A percentile compares a stretch with the other conserved stretches of the same genome.
These are phyloP conservation scores for Pinctada fucata DNA, from an alignment of 2,888 invertebrate species.

Conservation along the genomic window DNA sequence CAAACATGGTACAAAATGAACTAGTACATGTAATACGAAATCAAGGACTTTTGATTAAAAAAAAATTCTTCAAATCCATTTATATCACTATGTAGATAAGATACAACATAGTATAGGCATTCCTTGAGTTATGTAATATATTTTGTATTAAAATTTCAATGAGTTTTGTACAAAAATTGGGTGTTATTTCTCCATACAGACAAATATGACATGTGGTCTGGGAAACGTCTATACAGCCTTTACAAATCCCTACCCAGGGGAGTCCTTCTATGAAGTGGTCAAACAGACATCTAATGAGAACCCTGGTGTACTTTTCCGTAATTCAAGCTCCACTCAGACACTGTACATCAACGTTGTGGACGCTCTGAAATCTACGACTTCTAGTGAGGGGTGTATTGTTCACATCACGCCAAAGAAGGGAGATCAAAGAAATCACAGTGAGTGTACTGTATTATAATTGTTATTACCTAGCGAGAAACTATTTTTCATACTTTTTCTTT, in stretches of 20 bases:
- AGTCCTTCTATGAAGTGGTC: conserved; percentile 46
- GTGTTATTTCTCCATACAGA: conserved; percentile 39
- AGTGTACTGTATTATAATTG: neutral
- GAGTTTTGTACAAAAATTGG: too few species aligned
- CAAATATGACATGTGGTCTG: conserved; percentile 55
- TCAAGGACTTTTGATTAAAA: too few species aligned
- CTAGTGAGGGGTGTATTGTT: conserved; percentile 49
- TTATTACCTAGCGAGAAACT: too few species aligned
- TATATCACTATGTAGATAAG: too few species aligned
- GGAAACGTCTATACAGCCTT: conserved; percentile 54
- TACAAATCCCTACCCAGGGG: conserved; percentile 53
- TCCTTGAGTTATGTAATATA: too few species aligned
- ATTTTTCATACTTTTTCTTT: too few species aligned
- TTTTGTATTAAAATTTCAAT: too few species aligned
- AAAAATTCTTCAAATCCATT: too few species aligned
- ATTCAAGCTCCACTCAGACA: conserved; percentile 36
- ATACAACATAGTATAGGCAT: too few species aligned
- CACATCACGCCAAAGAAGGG: conserved; percentile 52
- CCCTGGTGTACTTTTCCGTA: conserved; percentile 36
- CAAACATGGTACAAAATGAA: too few species aligned
- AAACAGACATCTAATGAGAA: conserved; percentile 17
- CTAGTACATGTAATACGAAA: too few species aligned
- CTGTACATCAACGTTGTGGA: conserved; percentile 52
- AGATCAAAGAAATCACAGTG: conserved; percentile 46
- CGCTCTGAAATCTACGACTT: conserved; percentile 31